These are phyloP conservation scores for Ischnus inquisitorius DNA, from an alignment of 2,888 invertebrate genomes.

Conservation along the genomic window DNA sequence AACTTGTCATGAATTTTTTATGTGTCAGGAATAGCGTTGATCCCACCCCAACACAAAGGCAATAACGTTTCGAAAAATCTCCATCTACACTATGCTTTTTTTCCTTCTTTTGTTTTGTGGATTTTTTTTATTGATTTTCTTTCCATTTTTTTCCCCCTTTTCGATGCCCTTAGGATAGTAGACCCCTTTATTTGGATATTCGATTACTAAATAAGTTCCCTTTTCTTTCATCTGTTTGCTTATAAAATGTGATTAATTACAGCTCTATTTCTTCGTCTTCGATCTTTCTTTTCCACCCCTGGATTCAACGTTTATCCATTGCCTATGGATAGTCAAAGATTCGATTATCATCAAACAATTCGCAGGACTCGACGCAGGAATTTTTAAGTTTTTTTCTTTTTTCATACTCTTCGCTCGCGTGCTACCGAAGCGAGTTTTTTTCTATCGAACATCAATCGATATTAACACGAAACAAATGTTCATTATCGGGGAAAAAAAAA, in stretches of 20 bases:
- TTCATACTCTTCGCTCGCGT: slow-evolving; percentile 2
- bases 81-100: slow-evolving; percentile 42
- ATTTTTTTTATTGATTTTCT: slow-evolving; percentile 19
- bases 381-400: slow-evolving; percentile 23
- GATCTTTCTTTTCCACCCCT: slow-evolving; percentile 37
- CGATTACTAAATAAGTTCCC: slow-evolving; percentile 48
- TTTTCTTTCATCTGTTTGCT: slow-evolving; percentile 13
- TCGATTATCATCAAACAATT: slow-evolving; percentile 46
- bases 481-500: background rate
- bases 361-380: slow-evolving; percentile 30
- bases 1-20: slow-evolving; percentile 69
- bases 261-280: slow-evolving; percentile 36
- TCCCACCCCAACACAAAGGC: slow-evolving; percentile 55
- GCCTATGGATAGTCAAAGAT: slow-evolving; percentile 19
- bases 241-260: slow-evolving; percentile 60
- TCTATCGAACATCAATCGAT: slow-evolving; percentile 23
- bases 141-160: slow-evolving; percentile 35
- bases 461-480: background rate
- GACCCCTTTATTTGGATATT: slow-evolving; percentile 49
- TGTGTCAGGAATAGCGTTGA: slow-evolving; percentile 62
- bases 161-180: slow-evolving; percentile 42
- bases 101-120: slow-evolving; percentile 16
- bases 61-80: slow-evolving; percentile 53
- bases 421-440: slow-evolving; percentile 21
- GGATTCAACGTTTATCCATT: slow-evolving; percentile 55